These are phyloP conservation scores for Lepidonotus clava DNA, from an alignment of 2,888 invertebrate genomes.

Conservation along the genomic window DNA sequence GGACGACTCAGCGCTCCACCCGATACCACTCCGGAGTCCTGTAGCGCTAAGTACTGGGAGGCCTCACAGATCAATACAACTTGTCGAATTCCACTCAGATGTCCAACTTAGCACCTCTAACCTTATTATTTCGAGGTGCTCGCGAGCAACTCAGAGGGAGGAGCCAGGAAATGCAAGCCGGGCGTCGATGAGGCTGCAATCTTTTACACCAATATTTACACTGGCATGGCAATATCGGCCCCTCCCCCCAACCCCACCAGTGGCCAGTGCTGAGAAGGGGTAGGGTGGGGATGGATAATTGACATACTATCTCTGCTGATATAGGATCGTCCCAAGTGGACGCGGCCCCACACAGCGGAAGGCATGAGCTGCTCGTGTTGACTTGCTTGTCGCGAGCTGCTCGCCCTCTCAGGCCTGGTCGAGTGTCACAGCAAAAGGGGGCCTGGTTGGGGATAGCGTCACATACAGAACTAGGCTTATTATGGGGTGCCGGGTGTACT, in stretches of 20 bases:
- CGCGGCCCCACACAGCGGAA: background rate
- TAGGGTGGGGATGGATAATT: slow-evolving; percentile 17
- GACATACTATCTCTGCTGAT: slow-evolving; percentile 37
- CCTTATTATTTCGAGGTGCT: slow-evolving; percentile 35
- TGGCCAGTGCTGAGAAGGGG: background rate
- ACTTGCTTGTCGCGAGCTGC: slow-evolving; percentile 17
- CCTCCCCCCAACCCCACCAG: background rate
- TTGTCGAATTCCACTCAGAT: slow-evolving; percentile 50
- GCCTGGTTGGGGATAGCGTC: background rate
- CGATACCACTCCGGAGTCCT: too few relatives aligned
- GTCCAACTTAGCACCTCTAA: slow-evolving; percentile 38
- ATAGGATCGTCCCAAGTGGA: slow-evolving; percentile 8
- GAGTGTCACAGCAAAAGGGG: background rate
- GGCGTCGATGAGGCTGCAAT: slow-evolving; percentile 24
- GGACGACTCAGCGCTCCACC: too few relatives aligned
- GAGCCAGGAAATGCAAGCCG: background rate
- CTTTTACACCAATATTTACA: slow-evolving; percentile 47
- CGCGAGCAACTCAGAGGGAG: background rate
- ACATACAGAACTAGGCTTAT: too few relatives aligned
- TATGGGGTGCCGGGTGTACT: too few relatives aligned
- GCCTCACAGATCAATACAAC: slow-evolving; percentile 48
- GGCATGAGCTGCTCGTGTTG: background rate
- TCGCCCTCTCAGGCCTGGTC: background rate
- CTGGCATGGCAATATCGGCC: slow-evolving; percentile 14
- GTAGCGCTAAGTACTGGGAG: too few relatives aligned